Percentiles rank a stretch among this genome's conserved stretches.
Evolutionary conservation across 2,888 invertebrate species (phyloP).

Genomic region (Lepidochrysops patricia): DNA sequence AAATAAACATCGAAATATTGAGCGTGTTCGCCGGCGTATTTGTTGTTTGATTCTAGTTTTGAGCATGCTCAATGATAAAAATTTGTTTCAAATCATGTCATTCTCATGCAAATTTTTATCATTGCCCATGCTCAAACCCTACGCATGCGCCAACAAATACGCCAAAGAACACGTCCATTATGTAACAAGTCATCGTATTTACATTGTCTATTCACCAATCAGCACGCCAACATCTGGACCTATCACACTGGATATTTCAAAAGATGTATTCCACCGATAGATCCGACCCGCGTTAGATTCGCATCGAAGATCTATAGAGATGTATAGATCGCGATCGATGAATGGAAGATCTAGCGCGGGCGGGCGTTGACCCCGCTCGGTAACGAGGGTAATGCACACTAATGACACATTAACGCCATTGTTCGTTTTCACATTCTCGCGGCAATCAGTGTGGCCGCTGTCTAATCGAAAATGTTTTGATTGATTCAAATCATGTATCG

Average conservation of each 20-base stretch:
- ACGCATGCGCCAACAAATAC: too few species aligned
- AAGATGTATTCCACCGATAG: not conserved
- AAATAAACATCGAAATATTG: too few species aligned
- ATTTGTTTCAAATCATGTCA: too few species aligned
- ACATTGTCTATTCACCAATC: too few species aligned
- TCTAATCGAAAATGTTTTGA: not conserved
- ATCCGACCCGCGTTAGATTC: not conserved
- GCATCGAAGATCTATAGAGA: not conserved
- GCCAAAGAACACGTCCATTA: too few species aligned
- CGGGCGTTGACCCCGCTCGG: not conserved
- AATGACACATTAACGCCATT: conserved; percentile 9
- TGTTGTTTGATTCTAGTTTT: too few species aligned
- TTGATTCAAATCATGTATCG: not conserved
- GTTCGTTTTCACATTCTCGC: conserved; percentile 6
- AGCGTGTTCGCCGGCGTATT: too few species aligned
- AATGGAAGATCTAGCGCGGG: conserved; percentile 5
- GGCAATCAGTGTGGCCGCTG: not conserved
- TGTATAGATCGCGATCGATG: conserved; percentile 3
- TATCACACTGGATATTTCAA: not conserved
- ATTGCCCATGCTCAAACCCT: too few species aligned
- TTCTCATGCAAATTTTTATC: too few species aligned
- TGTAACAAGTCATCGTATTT: too few species aligned
- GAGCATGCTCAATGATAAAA: too few species aligned
- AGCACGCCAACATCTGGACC: too few species aligned
- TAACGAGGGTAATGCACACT: conserved; percentile 4